These are phyloP conservation scores for Anticlea derivata DNA, from an alignment of 2,888 invertebrate genomes.

Conservation along the genomic window DNA sequence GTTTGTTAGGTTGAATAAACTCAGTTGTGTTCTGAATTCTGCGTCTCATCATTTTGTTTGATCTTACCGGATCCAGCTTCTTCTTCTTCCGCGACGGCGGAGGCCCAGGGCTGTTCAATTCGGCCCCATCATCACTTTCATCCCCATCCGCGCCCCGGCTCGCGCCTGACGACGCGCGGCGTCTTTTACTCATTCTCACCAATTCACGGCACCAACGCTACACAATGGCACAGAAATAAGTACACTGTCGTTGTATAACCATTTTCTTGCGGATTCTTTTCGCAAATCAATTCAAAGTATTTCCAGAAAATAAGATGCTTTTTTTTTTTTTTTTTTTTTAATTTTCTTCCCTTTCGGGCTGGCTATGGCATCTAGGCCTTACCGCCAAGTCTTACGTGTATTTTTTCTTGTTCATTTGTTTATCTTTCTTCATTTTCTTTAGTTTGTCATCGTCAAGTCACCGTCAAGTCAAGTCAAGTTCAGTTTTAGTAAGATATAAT, in stretches of 20 bases:
- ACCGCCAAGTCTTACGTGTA: no score
- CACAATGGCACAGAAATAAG: neutral
- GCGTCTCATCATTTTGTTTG: neutral
- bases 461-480: no score
- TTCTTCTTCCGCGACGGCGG: conserved; percentile 86
- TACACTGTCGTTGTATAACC: neutral
- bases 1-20: no score
- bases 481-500: no score
- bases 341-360: no score
- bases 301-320: no score
- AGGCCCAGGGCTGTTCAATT: conserved; percentile 74
- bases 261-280: conserved; percentile 5
- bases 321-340: conserved; percentile 13
- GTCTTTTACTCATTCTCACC: conserved; percentile 88
- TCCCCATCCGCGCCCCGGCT: conserved; percentile 88
- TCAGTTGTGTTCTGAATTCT: no score
- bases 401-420: no score
- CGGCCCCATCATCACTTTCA: conserved; percentile 87
- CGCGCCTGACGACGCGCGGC: conserved; percentile 92
- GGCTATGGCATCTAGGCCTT: no score
- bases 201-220: neutral
- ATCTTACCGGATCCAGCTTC: conserved; percentile 89
- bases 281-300: no score
- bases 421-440: no score
- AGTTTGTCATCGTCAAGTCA: no score